These are phyloP conservation scores for Clarias pachynema DNA, from an alignment of 2,797 vertebrate genomes.

Conservation along the genomic window DNA sequence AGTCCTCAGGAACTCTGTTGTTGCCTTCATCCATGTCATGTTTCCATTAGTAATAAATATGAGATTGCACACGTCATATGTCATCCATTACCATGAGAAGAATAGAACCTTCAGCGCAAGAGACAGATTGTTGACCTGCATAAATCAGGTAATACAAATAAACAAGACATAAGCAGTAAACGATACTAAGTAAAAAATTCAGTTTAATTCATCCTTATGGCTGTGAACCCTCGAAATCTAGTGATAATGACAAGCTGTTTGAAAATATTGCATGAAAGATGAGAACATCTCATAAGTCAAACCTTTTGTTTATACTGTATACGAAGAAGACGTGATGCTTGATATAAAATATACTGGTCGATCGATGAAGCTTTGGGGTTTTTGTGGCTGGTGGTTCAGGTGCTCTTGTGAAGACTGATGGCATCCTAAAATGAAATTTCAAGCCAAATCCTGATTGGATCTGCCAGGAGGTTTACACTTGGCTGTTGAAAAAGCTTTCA, in stretches of 20 bases:
- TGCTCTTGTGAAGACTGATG: slow-evolving; percentile 7
- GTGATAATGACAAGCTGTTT: neutral
- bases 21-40: neutral
- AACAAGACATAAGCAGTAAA: neutral
- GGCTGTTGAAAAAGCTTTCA: neutral
- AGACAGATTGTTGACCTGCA: neutral
- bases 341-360: neutral
- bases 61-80: neutral
- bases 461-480: neutral
- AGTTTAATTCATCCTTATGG: neutral
- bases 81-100: neutral
- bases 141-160: neutral
- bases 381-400: neutral
- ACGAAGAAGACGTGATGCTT: neutral
- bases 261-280: neutral
- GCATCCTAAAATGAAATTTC: neutral
- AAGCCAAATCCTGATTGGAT: neutral
- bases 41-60: neutral
- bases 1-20: neutral
- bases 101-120: neutral
- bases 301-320: neutral
- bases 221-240: neutral
- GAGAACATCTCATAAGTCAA: neutral
- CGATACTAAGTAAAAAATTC: too few relatives aligned
- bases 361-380: neutral